A percentile compares a stretch with the other conserved stretches of the same genome.
Evolutionary conservation across 35 echinoderm and acorn worm genomes (phyloP).

Genomic region (Patiria miniata): DNA sequence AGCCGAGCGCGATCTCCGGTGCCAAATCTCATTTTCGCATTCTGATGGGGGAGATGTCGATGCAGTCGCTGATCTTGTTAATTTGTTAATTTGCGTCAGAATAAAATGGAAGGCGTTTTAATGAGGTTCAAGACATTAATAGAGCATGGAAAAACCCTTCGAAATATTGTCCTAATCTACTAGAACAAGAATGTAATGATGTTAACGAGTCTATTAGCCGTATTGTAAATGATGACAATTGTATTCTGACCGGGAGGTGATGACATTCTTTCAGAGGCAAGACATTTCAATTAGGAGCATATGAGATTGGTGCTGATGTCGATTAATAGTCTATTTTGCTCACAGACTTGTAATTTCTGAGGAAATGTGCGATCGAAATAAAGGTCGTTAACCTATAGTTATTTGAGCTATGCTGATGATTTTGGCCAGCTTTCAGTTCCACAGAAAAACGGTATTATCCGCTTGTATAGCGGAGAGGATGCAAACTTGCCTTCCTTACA

Average conservation of each 20-base stretch:
- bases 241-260: background rate
- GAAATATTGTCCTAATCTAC: slow-evolving; percentile 2
- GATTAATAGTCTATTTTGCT: background rate
- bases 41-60: background rate
- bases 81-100: background rate
- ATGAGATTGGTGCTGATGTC: background rate
- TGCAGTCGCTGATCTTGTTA: background rate
- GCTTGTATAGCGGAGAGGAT: slow-evolving; percentile 5
- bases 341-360: background rate
- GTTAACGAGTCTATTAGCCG: slow-evolving; percentile 34
- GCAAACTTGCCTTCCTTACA: background rate
- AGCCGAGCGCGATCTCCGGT: background rate
- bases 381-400: slow-evolving; percentile 15
- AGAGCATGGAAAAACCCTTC: slow-evolving; percentile 35
- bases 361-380: background rate
- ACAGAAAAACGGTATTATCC: slow-evolving; percentile 4
- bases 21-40: background rate
- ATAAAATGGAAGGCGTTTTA: slow-evolving; percentile 17
- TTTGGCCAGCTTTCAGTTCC: background rate
- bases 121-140: slow-evolving; percentile 14
- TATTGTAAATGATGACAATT: background rate
- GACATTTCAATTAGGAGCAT: background rate
- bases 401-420: slow-evolving; percentile 20
- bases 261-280: background rate
- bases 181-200: slow-evolving; percentile 37